These are phyloP conservation scores for Nipponia nippon DNA, from an alignment of 2,113 vertebrate genomes.

Conservation along the genomic window DNA sequence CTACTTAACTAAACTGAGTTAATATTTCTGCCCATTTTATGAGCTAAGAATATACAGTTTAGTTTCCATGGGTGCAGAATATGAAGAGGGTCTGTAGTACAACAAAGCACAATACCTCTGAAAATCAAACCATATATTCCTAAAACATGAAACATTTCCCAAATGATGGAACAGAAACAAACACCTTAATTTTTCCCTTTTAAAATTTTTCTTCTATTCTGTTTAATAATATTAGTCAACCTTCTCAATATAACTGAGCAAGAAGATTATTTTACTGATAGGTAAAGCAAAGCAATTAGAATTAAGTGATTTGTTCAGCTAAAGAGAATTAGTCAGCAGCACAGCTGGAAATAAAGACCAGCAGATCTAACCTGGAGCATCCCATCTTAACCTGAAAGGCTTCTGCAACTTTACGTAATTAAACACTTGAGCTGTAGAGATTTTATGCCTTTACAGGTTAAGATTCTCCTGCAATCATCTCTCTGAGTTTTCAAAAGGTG, in stretches of 20 bases:
- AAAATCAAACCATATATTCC: not conserved
- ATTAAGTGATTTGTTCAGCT: not conserved
- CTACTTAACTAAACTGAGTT: not conserved
- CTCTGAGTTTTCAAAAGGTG: not conserved
- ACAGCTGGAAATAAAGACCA: conserved; percentile 1
- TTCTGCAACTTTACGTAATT: not conserved
- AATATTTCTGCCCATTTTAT: conserved; percentile 13
- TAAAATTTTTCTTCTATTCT: not conserved
- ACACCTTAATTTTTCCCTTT: not conserved
- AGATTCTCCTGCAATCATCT: not conserved
- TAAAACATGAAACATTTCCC: not conserved
- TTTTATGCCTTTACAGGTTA: not conserved
- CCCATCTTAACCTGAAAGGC: not conserved
- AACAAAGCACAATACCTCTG: not conserved
- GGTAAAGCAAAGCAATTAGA: not conserved
- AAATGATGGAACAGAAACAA: not conserved
- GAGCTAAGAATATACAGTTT: not conserved
- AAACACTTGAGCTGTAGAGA: not conserved
- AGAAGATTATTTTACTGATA: not conserved
- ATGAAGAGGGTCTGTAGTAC: not conserved
- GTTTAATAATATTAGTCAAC: not conserved
- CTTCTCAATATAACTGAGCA: not conserved
- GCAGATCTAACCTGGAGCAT: not conserved
- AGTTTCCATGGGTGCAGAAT: not conserved
- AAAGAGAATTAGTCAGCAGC: not conserved